Percentiles rank a stretch among this genome's conserved stretches.
Evolutionary conservation across 2,888 invertebrate species (phyloP).

Genomic region (Cephalotes varians): DNA sequence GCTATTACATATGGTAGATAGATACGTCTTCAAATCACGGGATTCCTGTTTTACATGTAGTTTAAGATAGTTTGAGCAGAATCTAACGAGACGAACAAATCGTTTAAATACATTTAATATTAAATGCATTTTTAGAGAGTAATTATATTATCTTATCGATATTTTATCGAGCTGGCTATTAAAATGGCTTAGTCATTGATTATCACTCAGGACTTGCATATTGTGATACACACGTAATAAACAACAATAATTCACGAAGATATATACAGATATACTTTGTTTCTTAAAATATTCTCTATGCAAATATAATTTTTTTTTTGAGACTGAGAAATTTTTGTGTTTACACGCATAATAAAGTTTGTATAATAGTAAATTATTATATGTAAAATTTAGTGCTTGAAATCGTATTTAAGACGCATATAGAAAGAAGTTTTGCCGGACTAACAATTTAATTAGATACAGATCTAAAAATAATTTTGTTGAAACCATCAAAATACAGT

Average conservation of each 20-base stretch:
- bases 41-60: not conserved
- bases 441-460: too few species aligned
- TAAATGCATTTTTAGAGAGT: not conserved
- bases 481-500: too few species aligned
- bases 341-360: not conserved
- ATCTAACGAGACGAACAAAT: not conserved
- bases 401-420: not conserved
- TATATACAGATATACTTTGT: not conserved
- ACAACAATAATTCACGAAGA: not conserved
- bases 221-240: not conserved
- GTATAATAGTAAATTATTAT: not conserved
- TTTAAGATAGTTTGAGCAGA: not conserved
- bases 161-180: slow-evolving; percentile 9
- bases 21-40: slow-evolving; percentile 16
- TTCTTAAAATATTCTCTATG: not conserved
- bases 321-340: not conserved
- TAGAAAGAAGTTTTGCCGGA: too few species aligned
- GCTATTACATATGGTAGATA: slow-evolving; percentile 12
- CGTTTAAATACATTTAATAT: too few species aligned
- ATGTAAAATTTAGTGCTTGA: not conserved
- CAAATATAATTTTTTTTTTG: not conserved
- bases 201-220: not conserved
- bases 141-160: not conserved
- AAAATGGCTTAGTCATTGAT: not conserved
- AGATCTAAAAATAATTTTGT: too few species aligned